Evolutionary conservation across 2,113 vertebrate genomes (phyloP).

Genomic region (Formicarius rufipectus): DNA sequence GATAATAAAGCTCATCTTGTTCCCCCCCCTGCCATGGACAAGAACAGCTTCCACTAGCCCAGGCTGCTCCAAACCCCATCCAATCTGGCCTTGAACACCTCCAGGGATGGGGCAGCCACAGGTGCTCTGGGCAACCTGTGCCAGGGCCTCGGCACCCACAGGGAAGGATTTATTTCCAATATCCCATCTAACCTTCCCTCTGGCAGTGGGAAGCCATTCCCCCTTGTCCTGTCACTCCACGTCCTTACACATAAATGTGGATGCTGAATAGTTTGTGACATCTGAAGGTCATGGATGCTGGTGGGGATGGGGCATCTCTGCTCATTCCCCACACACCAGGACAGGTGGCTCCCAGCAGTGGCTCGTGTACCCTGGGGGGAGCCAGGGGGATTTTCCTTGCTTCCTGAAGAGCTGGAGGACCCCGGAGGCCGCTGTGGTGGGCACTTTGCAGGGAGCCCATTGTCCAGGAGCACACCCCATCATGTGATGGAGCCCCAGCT

Average conservation of each 20-base stretch:
- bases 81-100: not conserved
- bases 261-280: not conserved
- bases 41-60: not conserved
- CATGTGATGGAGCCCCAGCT: not conserved
- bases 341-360: not conserved
- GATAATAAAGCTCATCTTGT: not conserved
- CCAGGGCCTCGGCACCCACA: not conserved
- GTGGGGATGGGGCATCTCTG: not conserved
- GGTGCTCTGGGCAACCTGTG: not conserved
- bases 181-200: not conserved
- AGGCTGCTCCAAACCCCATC: not conserved
- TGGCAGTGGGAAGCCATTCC: not conserved
- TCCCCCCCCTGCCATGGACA: not conserved
- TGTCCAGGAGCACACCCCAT: not conserved
- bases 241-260: not conserved
- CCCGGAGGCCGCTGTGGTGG: rapidly evolving
- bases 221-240: not conserved
- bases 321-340: not conserved
- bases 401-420: not conserved
- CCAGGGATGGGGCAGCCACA: not conserved
- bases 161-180: not conserved
- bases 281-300: not conserved
- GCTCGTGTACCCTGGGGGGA: not conserved
- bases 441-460: not conserved
- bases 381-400: not conserved